These are phyloP conservation scores for Osmerus eperlanus DNA, from an alignment of 2,113 vertebrate genomes.

Conservation along the genomic window DNA sequence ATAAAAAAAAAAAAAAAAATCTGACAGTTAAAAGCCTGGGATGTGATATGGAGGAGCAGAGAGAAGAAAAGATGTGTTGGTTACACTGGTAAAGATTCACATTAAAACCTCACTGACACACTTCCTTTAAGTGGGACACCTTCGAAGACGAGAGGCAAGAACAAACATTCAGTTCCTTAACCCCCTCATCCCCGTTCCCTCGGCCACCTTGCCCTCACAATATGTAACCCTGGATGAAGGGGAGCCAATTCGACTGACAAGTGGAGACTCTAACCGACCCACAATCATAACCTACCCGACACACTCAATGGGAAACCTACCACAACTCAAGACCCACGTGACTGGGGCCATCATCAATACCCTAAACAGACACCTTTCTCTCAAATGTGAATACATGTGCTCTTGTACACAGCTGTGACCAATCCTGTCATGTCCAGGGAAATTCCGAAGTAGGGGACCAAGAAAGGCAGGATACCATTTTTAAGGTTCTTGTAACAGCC, in stretches of 20 bases:
- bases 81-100: conserved; percentile 59
- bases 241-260: conserved; percentile 36
- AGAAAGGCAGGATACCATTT: too few species aligned
- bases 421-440: too few species aligned
- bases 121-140: conserved; percentile 59
- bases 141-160: conserved; percentile 53
- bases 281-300: conserved; percentile 35
- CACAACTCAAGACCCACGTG: not conserved
- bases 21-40: not conserved
- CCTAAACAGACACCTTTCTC: not conserved
- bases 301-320: conserved; percentile 40
- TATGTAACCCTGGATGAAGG: not conserved
- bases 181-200: not conserved
- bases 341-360: not conserved
- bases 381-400: too few species aligned
- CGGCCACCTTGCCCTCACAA: conserved; percentile 3
- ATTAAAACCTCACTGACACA: conserved; percentile 55
- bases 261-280: conserved; percentile 27
- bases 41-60: not conserved
- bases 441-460: too few species aligned
- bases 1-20: conserved; percentile 27
- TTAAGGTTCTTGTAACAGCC: not conserved
- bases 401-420: too few species aligned
- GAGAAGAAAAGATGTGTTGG: conserved; percentile 23
- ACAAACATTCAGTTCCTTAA: conserved; percentile 55